These are phyloP conservation scores for Scatophagus argus DNA, from an alignment of 2,113 vertebrate genomes.

Conservation along the genomic window DNA sequence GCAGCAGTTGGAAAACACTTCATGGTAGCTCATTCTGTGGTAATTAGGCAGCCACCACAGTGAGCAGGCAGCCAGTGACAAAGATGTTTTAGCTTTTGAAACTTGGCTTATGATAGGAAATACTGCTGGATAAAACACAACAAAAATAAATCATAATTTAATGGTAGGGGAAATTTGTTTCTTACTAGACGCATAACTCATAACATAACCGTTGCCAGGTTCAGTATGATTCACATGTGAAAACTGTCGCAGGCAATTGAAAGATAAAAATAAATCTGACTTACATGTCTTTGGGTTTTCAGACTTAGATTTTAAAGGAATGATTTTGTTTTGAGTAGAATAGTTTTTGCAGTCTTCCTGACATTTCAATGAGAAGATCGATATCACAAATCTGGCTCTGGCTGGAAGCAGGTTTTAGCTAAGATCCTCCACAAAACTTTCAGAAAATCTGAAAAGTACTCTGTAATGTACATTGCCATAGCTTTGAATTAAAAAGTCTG, in stretches of 20 bases:
- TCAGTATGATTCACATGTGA: not conserved
- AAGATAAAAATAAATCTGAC: not conserved
- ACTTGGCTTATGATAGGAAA: constrained; percentile 18
- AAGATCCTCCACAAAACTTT: not conserved
- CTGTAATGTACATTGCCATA: too few relatives aligned
- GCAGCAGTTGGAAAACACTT: constrained; percentile 24
- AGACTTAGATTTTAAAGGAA: not conserved
- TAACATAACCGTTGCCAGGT: not conserved
- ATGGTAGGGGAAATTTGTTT: not conserved
- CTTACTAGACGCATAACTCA: not conserved
- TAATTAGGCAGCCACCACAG: constrained; percentile 28
- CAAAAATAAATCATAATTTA: not conserved
- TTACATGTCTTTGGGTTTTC: not conserved
- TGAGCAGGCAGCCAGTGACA: not conserved
- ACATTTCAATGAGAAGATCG: too few relatives aligned
- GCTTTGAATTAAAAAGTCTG: constrained; percentile 11
- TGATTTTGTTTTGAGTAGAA: too few relatives aligned
- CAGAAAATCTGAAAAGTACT: not conserved
- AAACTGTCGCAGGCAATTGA: not conserved
- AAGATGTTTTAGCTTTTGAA: constrained; percentile 7
- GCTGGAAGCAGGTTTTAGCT: not conserved
- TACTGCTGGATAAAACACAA: not conserved
- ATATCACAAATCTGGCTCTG: too few relatives aligned
- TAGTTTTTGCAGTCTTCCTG: not conserved
- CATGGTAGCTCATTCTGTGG: constrained; percentile 11